phyloP scores from a whole-genome alignment of 37 sponge, comb jelly and placozoan genomes.

The Spongilla lacustris region DNA sequence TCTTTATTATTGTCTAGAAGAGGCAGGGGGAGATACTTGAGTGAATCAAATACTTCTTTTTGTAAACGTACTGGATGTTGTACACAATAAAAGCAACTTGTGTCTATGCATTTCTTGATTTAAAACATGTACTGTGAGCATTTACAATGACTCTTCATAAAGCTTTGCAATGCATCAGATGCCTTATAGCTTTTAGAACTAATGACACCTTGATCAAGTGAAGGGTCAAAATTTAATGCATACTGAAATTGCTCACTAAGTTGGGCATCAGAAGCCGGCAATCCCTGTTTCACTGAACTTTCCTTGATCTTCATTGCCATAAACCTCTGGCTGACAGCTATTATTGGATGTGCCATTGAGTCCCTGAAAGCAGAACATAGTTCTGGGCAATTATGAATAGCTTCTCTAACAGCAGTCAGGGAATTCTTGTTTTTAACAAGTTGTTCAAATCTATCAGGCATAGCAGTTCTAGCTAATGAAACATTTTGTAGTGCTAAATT shows the following conservation, averaged over 20 bases:
- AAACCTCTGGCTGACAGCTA: constrained; percentile 30
- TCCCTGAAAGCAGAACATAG: not conserved
- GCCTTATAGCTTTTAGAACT: not conserved
- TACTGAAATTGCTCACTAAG: not conserved
- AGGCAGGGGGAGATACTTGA: constrained; percentile 12
- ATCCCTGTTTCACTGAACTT: not conserved
- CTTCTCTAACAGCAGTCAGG: constrained; percentile 9
- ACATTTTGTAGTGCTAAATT: constrained; percentile 46
- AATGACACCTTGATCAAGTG: constrained; percentile 3
- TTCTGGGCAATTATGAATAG: constrained; percentile 14
- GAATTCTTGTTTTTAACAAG: constrained; percentile 21
- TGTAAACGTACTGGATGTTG: constrained; percentile 18
- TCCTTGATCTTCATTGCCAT: constrained; percentile 32
- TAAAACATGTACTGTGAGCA: constrained; percentile 19
- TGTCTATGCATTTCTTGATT: constrained; percentile 14
- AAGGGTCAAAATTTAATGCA: constrained; percentile 3
- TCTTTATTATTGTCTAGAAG: constrained; percentile 22
- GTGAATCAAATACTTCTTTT: constrained; percentile 7
- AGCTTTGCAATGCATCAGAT: not conserved
- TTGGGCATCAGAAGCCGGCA: constrained; percentile 15
- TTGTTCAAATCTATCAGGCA: constrained; percentile 15
- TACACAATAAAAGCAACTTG: constrained; percentile 11
- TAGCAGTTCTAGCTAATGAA: constrained; percentile 7
- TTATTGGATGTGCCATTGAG: constrained; percentile 15
- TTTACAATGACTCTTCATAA: constrained; percentile 25